phyloP scores from a whole-genome alignment of 2,113 vertebrate genomes.

The Accipiter virgatus region DNA sequence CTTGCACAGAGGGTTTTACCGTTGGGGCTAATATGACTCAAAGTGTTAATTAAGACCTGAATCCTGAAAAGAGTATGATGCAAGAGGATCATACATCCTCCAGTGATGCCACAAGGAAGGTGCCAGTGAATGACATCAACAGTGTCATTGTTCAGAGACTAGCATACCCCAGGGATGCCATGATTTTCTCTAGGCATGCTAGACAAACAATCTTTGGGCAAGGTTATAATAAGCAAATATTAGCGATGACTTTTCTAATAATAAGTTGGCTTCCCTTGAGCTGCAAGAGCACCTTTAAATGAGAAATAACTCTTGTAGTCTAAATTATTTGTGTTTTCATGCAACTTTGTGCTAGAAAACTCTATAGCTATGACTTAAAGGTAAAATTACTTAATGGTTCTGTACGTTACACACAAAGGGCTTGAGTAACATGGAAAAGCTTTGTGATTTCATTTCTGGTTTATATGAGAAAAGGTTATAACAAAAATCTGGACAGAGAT shows the following conservation, averaged over 20 bases:
- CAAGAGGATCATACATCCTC: background rate
- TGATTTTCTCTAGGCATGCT: background rate
- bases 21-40: background rate
- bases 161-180: background rate
- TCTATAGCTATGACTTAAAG: background rate
- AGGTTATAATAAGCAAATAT: conserved; percentile 42
- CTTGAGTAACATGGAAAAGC: background rate
- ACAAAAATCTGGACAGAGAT: background rate
- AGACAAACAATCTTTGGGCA: background rate
- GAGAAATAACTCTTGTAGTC: background rate
- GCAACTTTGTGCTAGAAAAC: background rate
- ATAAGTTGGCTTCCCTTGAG: background rate
- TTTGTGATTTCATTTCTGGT: background rate
- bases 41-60: conserved; percentile 43
- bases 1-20: background rate
- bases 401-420: background rate
- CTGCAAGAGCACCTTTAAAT: conserved; percentile 35
- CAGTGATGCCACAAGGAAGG: background rate
- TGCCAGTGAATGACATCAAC: background rate
- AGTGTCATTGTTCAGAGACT: background rate
- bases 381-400: background rate
- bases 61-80: conserved; percentile 14
- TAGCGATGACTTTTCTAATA: conserved; percentile 18
- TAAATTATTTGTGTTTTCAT: background rate
- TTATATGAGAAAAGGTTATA: background rate